phyloP scores from a whole-genome alignment of 2,888 invertebrate species.

The Sipunculus nudus region DNA sequence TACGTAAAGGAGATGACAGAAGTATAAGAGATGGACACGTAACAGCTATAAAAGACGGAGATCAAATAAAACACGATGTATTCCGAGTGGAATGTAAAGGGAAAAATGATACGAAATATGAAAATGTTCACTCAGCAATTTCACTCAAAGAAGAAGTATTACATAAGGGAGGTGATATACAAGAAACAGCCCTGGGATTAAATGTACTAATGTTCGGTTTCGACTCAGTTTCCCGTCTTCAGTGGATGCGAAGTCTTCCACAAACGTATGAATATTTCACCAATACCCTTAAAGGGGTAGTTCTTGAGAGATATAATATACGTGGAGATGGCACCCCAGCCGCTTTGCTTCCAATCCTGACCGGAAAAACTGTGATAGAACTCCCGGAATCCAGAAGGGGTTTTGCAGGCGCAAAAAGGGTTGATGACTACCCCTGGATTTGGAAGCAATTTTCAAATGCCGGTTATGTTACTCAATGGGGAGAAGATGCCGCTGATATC shows the following conservation, averaged over 20 bases:
- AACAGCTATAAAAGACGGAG: constrained; percentile 14
- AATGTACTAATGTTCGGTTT: constrained; percentile 79
- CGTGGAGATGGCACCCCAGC: constrained; percentile 44
- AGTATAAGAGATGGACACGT: constrained; percentile 2
- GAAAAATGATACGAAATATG: constrained; percentile 70
- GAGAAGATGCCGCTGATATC: constrained; percentile 84
- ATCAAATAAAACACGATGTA: constrained; percentile 24
- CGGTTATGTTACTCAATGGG: constrained; percentile 77
- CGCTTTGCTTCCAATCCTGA: constrained; percentile 43
- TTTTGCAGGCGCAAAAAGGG: constrained; percentile 72
- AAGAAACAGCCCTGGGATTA: constrained; percentile 13
- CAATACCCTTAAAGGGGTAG: constrained; percentile 48
- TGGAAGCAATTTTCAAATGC: constrained; percentile 78
- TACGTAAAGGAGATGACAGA: constrained; percentile 43
- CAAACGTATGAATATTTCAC: constrained; percentile 55
- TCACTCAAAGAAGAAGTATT: constrained; percentile 19
- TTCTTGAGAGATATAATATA: constrained; percentile 45
- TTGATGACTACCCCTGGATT: constrained; percentile 85
- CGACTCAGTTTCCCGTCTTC: constrained; percentile 84
- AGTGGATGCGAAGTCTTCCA: constrained; percentile 59
- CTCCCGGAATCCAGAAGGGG: constrained; percentile 35
- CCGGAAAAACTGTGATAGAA: constrained; percentile 38
- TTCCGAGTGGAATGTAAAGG: constrained; percentile 38
- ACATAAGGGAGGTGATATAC: too few relatives aligned
- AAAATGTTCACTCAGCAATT: constrained; percentile 73